These are phyloP conservation scores for Dynastes tityus DNA, from an alignment of 2,888 invertebrate genomes.

Conservation along the genomic window DNA sequence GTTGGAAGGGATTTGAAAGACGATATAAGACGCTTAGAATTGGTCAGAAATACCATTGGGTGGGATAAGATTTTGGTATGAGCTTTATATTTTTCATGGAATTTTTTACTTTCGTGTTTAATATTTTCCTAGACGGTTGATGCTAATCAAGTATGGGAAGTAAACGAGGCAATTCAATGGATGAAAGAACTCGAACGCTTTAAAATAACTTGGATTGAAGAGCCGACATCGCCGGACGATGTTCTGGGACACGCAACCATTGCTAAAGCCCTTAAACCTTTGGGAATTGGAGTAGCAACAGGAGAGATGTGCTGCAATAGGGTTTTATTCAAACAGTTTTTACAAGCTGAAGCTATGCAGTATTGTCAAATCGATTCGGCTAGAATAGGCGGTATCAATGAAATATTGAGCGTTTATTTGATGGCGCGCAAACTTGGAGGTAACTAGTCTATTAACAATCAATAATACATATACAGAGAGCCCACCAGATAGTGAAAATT, in stretches of 20 bases:
- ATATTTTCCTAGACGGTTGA: conserved; percentile 81
- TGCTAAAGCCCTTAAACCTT: conserved; percentile 80
- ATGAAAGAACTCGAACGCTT: conserved; percentile 83
- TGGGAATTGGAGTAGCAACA: conserved; percentile 89
- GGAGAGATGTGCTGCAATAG: conserved; percentile 95
- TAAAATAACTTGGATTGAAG: conserved; percentile 91
- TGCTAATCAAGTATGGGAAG: conserved; percentile 93
- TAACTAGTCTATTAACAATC: conserved; percentile 64
- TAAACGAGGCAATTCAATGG: conserved; percentile 89
- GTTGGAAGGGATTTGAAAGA: conserved; percentile 87
- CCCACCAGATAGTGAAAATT: neutral
- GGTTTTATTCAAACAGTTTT: conserved; percentile 92
- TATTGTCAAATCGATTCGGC: conserved; percentile 94
- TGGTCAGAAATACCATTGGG: conserved; percentile 85
- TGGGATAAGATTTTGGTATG: conserved; percentile 80
- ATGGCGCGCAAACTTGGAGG: conserved; percentile 91
- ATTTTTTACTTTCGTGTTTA: neutral
- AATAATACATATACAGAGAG: neutral
- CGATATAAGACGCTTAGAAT: conserved; percentile 81
- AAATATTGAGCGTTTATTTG: conserved; percentile 88
- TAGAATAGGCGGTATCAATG: conserved; percentile 90
- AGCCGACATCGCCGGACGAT: conserved; percentile 94
- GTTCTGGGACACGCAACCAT: conserved; percentile 89
- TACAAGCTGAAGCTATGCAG: conserved; percentile 86
- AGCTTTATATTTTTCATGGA: neutral